Base-by-base conservation (phyloP, 2,888 invertebrate genomes). In the Acanthosepion esculentum region DNA sequence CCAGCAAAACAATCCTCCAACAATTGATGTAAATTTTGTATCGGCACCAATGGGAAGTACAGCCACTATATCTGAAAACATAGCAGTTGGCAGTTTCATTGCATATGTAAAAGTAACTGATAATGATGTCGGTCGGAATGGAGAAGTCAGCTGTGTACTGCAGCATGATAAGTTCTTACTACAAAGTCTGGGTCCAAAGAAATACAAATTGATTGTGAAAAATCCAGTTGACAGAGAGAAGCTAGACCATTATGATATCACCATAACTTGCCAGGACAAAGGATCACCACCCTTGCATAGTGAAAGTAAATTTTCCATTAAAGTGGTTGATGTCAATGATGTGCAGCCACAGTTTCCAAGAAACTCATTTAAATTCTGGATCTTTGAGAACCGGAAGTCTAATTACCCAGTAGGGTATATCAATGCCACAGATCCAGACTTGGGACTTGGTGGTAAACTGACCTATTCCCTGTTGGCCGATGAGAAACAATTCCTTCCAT, bases 21-120 rank as follows among this genome's bases (percentile, higher is more conserved):
- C 78, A 23, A 78, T 78, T n/a, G 78, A 78, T 33, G 78, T 78
- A 10, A 78, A 78, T 18, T 78, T 78, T 12, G 78, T 78, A 15
- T 78, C n/a, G 1, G 78, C 78, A 12, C 78, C 78, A 33, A 78
- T 33, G 33, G 78, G 78, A 78, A 78, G 33, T 33, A 78, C 78
- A 78, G 78, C 78, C 78, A 78, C 78, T 33, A 78, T 78, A 78
- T 78, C 78, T 15, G 78, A 78, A 78, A 78, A 33, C 78, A 78
- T 78, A n/a, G 78, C 78, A 78, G 78, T 78, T 23, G 78, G 78
- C n/a, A 78, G 78, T 78, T 78, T 78, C 78, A 78, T 78, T 78
- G 78, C 78, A 15, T 78, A 78, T 33, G 78, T 78, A 15, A 78
- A 78, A 78, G n/a, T 78, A 33, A 78, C n/a, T 18, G 78, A 78